Base-by-base conservation (phyloP, 2,888 invertebrate genomes). In the Thecocarcelia acutangulata region DNA sequence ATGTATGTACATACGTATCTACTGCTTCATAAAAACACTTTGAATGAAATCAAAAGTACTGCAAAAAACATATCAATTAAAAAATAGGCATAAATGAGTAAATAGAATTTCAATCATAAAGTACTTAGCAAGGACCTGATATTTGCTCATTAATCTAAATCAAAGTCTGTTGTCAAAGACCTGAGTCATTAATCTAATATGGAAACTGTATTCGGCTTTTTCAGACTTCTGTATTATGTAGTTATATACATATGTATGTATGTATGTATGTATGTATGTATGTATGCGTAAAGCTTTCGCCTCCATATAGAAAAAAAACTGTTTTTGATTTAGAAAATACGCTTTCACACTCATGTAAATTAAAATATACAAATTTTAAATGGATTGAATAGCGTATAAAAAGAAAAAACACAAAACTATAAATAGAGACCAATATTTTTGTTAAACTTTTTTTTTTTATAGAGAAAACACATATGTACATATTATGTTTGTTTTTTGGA, bases 381-480 rank as follows among this genome's bases (percentile, higher is more conserved):
- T 56, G 44, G 42, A 64, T 33, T 64, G 19, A 48, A 77, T 64
- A 28, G 9, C 15, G 40, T 40, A 59, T 19, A 42, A 59, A 37
- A 54, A 21, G 52, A n/a, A 52, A 56, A 78, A 40, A 24, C 11
- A 13, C 3, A 54, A 28, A 9, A 61, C 75, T 80, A 80, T 70
- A 80, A 80, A 80, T 80, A 80, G 75, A 59, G 64, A 11, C 52
- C 44, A 64, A 74, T n/a, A 70, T 50, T 59, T 63, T 52, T 58
- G 50, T 42, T 66, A 1, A 13, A 24, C 54, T 68, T 37, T 12
- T 5, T n/a, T n/a, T n/a, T 21, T 42, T 58, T 42, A 24, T 21
- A 24, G 5, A 12, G 24, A 21, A 24, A n/a, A n/a, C n/a, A n/a
- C n/a, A n/a, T n/a, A n/a, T n/a, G n/a, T n/a, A n/a, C n/a, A n/a